A percentile compares a stretch with the other conserved stretches of the same genome.
Evolutionary conservation across 2,113 vertebrate species (phyloP).

Genomic region (Elachura formosa): DNA sequence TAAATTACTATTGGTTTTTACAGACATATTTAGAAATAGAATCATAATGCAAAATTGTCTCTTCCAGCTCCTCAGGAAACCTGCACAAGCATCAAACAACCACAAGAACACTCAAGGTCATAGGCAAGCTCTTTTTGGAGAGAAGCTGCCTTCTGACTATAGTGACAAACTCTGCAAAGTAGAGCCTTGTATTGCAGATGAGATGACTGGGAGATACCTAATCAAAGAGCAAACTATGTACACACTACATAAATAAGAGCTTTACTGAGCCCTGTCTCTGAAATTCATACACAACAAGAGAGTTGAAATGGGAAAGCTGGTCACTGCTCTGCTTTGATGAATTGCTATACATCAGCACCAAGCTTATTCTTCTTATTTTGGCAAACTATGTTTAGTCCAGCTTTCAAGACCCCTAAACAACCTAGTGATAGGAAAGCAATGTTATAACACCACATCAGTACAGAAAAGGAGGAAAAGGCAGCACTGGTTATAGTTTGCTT

Average conservation of each 20-base stretch:
- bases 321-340: not conserved
- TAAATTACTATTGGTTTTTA: not conserved
- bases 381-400: not conserved
- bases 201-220: not conserved
- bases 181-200: not conserved
- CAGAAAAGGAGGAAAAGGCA: not conserved
- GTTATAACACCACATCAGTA: not conserved
- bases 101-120: constrained; percentile 25
- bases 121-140: not conserved
- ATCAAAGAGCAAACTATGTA: not conserved
- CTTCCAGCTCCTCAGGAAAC: not conserved
- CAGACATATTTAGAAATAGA: not conserved
- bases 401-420: not conserved
- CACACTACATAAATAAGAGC: not conserved
- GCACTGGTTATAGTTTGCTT: not conserved
- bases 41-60: not conserved
- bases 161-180: not conserved
- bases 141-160: not conserved
- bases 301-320: not conserved
- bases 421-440: not conserved
- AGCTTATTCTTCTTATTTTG: not conserved
- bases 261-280: not conserved
- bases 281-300: not conserved
- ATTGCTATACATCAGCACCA: not conserved
- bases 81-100: not conserved